Evolutionary conservation across 2,888 invertebrate genomes (phyloP).

Genomic region (Volucella bombylans): DNA sequence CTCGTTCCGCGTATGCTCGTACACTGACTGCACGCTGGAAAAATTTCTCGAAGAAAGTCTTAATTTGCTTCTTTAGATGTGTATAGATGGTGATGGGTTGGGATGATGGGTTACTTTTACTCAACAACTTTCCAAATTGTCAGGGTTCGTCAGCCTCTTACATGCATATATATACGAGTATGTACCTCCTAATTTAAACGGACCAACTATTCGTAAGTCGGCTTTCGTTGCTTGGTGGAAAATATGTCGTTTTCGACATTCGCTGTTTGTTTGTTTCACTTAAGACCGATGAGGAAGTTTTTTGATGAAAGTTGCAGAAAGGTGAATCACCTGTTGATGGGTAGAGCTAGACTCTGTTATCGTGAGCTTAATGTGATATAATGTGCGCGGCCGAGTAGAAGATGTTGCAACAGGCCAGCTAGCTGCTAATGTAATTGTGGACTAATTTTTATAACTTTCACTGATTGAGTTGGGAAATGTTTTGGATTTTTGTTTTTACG

Average conservation of each 20-base stretch:
- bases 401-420: constrained; percentile 64
- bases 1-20: constrained; percentile 52
- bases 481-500: constrained; percentile 7
- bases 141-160: constrained; percentile 59
- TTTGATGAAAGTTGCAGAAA: constrained; percentile 69
- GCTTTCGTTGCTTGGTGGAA: constrained; percentile 2
- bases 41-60: constrained; percentile 66
- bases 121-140: constrained; percentile 63
- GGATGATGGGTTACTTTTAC: constrained; percentile 53
- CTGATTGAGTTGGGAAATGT: constrained; percentile 63
- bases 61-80: constrained; percentile 2
- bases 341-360: not conserved
- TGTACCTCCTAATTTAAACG: too few relatives aligned
- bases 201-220: too few relatives aligned
- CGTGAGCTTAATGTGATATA: constrained; percentile 60
- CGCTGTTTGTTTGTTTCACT: constrained; percentile 25
- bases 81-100: constrained; percentile 22
- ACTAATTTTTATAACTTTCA: constrained; percentile 67
- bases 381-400: constrained; percentile 43
- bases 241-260: not conserved
- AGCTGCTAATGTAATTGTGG: constrained; percentile 60
- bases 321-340: constrained; percentile 61
- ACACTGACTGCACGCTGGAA: constrained; percentile 10
- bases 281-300: constrained; percentile 54
- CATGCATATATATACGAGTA: not conserved